Evolutionary conservation across 2,888 invertebrate genomes (phyloP), one percentile per base, ranked within the genome.

Genomic region (Drosophila leonis): DNA sequence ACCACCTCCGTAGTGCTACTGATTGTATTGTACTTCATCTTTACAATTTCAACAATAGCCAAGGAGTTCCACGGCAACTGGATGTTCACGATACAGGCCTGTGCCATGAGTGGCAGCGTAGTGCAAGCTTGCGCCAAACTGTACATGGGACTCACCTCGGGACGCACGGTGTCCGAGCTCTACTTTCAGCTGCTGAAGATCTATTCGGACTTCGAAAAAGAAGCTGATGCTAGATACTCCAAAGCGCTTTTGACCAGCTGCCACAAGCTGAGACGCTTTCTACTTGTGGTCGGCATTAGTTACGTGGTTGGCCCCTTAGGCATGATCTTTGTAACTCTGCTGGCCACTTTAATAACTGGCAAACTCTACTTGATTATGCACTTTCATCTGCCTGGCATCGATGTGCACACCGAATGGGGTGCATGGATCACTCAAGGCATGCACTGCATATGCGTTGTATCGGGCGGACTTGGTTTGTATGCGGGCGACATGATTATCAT

Each of bases 401-500:
- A 84, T 66, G 52, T 76, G 9, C 12, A 64, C 0, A 85, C 80
- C 0, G 35, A 71, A 20, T 31, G 61, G 15, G 89, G 88, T 0
- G 80, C 72, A 31, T 64, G 72, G 27, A 2, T 62, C 1, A 82
- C 85, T 2, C 49, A 79, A 29, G 55, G 24, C 7, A 29, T 63
- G 13, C 90, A 90, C n/a, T 20, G 63, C 6, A 1, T 39, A 9
- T 75, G 62, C 13, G 2, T 83, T 1, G 2, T 71, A 6, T 13
- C 80, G 5, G 83, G 72, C 0, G 76, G 35, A 4, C 70, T 85
- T 31, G 83, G 90, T 0, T 68, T 85, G 1, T 90, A 75, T 60
- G 74, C 78, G 0, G 90, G 87, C 0, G 89, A 90, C 35, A 60
- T 83, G 18, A 33, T 78, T 12, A 63, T 84, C 8, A 42, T 88